These are phyloP conservation scores for Cyanoramphus novaezelandiae DNA, from an alignment of 2,113 vertebrate genomes.

Conservation along the genomic window DNA sequence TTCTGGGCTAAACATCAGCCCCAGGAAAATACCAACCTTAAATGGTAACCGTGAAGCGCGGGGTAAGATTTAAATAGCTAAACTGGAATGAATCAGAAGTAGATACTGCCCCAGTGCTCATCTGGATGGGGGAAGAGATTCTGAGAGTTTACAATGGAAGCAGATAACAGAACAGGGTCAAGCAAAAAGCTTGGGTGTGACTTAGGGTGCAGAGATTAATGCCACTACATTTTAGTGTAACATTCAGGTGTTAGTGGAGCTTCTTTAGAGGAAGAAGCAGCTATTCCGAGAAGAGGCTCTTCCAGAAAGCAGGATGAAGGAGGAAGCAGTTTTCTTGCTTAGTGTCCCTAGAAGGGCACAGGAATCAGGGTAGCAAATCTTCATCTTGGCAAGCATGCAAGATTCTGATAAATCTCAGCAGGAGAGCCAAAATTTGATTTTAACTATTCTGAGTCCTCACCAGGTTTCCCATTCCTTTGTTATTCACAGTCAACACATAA, in stretches of 20 bases:
- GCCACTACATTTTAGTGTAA: not conserved
- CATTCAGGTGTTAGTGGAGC: not conserved
- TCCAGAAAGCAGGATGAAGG: not conserved
- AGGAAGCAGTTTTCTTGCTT: not conserved
- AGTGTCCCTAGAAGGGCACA: conserved; percentile 13
- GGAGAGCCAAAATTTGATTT: not conserved
- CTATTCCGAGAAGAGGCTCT: not conserved
- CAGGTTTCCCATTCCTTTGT: not conserved
- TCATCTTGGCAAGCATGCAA: not conserved
- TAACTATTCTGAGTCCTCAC: not conserved
- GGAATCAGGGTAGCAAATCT: not conserved
- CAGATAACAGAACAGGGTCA: not conserved
- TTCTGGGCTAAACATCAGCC: conserved; percentile 41
- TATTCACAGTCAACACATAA: not conserved
- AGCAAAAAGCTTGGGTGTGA: not conserved
- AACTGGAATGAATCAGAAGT: conserved; percentile 54
- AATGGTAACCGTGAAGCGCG: conserved; percentile 43
- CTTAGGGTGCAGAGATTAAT: not conserved
- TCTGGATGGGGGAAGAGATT: not conserved
- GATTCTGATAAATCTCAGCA: not conserved
- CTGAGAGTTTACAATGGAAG: not conserved
- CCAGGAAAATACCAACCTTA: conserved; percentile 49
- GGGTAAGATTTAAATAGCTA: conserved; percentile 45
- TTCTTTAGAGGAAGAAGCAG: not conserved
- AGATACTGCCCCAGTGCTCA: not conserved